A percentile compares a stretch with the other conserved stretches of the same genome.
phyloP scores from a whole-genome alignment of 1,140 invertebrate genomes.

The Diachasmimorpha longicaudata region DNA sequence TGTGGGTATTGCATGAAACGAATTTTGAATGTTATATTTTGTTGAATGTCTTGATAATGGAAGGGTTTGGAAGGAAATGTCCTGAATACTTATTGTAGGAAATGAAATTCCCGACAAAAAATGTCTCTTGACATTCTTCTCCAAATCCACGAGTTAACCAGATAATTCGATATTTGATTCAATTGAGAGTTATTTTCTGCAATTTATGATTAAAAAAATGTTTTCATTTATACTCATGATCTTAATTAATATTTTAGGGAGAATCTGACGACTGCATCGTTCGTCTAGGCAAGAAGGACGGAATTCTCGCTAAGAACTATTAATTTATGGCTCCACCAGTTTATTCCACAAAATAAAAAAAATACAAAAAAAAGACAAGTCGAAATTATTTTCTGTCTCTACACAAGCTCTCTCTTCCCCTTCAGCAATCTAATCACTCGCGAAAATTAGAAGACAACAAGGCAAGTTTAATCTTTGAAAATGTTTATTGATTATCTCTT shows the following conservation, averaged over 20 bases:
- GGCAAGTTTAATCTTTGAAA: too few species aligned
- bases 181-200: too few species aligned
- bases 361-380: slow-evolving; percentile 6
- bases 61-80: background rate
- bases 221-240: background rate
- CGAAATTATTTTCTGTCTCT: background rate
- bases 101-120: background rate
- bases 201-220: background rate
- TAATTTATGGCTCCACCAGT: slow-evolving; percentile 36
- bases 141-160: too few species aligned
- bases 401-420: background rate
- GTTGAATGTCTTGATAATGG: too few species aligned
- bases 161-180: too few species aligned
- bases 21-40: too few species aligned
- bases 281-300: slow-evolving; percentile 92
- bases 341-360: slow-evolving; percentile 23
- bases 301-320: slow-evolving; percentile 82
- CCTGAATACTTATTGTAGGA: background rate
- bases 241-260: slow-evolving; percentile 67
- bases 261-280: slow-evolving; percentile 98
- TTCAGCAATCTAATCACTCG: too few species aligned
- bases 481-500: background rate
- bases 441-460: too few species aligned
- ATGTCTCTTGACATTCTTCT: background rate
- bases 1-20: background rate